Evolutionary conservation across 2,797 vertebrate species (phyloP).

Genomic region (Ispidina picta): DNA sequence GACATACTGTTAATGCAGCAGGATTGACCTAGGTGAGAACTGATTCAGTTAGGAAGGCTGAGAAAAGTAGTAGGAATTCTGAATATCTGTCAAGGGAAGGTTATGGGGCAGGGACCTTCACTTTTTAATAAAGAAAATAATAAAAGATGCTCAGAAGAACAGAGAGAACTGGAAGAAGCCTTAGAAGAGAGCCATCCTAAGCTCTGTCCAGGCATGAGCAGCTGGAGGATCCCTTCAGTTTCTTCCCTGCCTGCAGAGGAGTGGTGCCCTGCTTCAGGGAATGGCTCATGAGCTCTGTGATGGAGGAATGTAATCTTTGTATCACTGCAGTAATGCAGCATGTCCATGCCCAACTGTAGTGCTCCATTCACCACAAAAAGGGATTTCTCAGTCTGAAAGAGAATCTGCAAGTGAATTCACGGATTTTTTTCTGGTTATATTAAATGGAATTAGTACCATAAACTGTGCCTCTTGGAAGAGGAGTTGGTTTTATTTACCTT

Average conservation of each 20-base stretch:
- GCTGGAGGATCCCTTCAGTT: background rate
- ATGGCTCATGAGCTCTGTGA: background rate
- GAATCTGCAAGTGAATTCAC: background rate
- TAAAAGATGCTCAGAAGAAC: background rate
- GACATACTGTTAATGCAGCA: background rate
- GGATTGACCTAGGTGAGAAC: background rate
- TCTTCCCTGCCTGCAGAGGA: background rate
- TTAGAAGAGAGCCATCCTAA: background rate
- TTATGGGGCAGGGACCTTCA: background rate
- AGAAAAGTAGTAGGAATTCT: background rate
- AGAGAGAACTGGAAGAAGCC: background rate
- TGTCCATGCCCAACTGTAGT: background rate
- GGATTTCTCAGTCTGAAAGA: background rate
- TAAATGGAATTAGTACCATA: background rate
- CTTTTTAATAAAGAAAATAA: background rate
- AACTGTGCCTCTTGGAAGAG: background rate
- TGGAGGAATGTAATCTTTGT: background rate
- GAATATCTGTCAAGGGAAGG: background rate
- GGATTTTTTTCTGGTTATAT: background rate
- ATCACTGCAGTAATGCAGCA: background rate
- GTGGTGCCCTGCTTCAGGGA: background rate
- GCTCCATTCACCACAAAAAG: rapidly evolving
- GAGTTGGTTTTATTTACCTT: background rate
- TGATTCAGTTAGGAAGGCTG: background rate
- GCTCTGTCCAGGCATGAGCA: background rate